A percentile compares a stretch with the other conserved stretches of the same genome.
These are phyloP conservation scores for Chamaea fasciata DNA, from an alignment of 2,113 vertebrate genomes.

Conservation along the genomic window DNA sequence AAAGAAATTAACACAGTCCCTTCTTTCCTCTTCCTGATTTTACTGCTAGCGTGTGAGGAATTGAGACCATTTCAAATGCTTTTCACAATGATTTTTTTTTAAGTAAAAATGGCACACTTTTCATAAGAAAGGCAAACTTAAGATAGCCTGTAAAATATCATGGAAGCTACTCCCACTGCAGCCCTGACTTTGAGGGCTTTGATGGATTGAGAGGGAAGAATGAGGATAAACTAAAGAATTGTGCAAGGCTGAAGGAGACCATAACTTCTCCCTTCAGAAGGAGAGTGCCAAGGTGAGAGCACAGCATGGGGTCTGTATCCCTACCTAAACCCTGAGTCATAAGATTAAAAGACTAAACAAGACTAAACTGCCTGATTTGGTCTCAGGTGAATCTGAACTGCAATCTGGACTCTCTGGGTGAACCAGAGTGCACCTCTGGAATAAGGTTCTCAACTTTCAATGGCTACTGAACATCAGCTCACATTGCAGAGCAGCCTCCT, in stretches of 20 bases:
- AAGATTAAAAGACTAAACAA: not conserved
- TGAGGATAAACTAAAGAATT: not conserved
- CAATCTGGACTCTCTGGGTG: not conserved
- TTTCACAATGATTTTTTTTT: not conserved
- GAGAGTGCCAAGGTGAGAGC: not conserved
- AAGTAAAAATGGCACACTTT: not conserved
- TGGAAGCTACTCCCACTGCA: rapidly evolving
- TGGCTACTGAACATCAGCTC: not conserved
- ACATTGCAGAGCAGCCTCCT: not conserved
- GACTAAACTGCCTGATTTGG: not conserved
- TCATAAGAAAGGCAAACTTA: not conserved
- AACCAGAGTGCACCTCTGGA: not conserved
- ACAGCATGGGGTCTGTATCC: rapidly evolving
- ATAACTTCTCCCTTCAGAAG: not conserved
- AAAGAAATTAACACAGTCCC: not conserved
- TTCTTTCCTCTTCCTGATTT: not conserved
- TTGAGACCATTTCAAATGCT: not conserved
- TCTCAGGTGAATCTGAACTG: not conserved
- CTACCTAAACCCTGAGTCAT: not conserved
- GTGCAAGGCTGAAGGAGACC: not conserved
- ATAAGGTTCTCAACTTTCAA: not conserved
- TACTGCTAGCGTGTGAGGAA: not conserved
- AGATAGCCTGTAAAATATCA: not conserved
- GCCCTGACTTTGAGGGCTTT: not conserved
- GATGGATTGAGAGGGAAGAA: not conserved